Evolutionary conservation across 1,140 invertebrate species (phyloP), one percentile per base, ranked within the genome.

Genomic region (Drosophila ohnishii): DNA sequence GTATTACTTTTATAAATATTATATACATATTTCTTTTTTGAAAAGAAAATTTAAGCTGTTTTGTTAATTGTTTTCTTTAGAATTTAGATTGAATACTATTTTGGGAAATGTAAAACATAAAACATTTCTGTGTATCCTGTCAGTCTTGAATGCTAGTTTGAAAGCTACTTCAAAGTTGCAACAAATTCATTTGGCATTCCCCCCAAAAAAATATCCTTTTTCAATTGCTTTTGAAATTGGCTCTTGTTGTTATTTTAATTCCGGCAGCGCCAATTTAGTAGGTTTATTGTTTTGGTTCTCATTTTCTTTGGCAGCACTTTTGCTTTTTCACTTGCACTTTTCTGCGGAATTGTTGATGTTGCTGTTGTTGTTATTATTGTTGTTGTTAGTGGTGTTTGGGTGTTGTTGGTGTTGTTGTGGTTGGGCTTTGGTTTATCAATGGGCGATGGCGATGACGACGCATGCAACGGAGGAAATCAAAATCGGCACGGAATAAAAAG

Each of bases 381-480:
- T 51, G 48, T 35, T 53, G 32, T 10, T 22, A 10, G 51, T 53
- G 39, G n/a, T 60, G 60, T 58, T 53, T 37, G 51, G 32, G 50
- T 69, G 60, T 56, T 69, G 60, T 56, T 71, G 63, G 44, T 69
- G 65, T 53, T 74, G 50, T 51, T 72, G 58, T 70, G 40, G 45
- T 53, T 75, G 70, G 39, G 55, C 39, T 45, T 35, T 70, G 65
- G 67, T 37, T 58, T 78, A 78, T 71, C 65, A 69, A 66, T 64
- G 63, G 60, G 74, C 78, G 63, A 60, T 47, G 40, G 32, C 66
- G 66, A 73, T 71, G 84, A 79, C 71, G 76, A 87, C 83, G 83
- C 83, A 88, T 88, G 80, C 84, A 88, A 84, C 84, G 83, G 82
- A 86, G 66, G 66, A 71, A 71, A 59, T 86, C 83, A 86, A 67